Conservation (phyloP, 2,888 invertebrate genomes). For the Sialis lutaria region DNA sequence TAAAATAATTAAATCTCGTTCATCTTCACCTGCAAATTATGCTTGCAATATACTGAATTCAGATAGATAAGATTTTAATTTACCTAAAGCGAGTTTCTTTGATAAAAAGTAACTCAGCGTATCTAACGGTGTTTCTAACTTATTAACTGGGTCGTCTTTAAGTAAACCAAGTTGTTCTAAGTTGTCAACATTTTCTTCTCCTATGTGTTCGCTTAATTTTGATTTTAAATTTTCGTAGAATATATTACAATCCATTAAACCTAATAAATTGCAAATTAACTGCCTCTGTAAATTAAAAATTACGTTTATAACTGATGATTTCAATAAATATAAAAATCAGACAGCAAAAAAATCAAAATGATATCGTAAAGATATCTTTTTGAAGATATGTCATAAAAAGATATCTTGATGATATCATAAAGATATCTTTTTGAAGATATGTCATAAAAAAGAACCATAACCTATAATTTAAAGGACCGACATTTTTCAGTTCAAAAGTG, state of each 20-base stretch:
- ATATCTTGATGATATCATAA: neutral
- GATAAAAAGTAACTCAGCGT: slow-evolving; percentile 81
- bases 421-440: neutral
- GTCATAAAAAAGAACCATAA: no score
- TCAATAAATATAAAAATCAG: neutral
- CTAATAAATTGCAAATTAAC: slow-evolving; percentile 71
- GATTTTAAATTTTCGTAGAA: slow-evolving; percentile 86
- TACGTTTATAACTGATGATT: no score
- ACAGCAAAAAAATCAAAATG: neutral
- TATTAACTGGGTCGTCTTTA: slow-evolving; percentile 63
- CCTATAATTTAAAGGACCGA: no score
- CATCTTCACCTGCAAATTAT: slow-evolving; percentile 42
- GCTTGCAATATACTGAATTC: neutral
- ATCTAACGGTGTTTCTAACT: slow-evolving; percentile 76
- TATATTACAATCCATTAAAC: slow-evolving; percentile 67
- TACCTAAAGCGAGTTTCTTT: slow-evolving; percentile 62
- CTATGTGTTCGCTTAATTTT: slow-evolving; percentile 65
- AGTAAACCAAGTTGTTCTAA: slow-evolving; percentile 79
- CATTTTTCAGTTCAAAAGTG: no score
- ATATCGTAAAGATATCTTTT: neutral
- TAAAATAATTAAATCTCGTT: slow-evolving; percentile 86
- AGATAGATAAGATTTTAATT: slow-evolving; percentile 12
- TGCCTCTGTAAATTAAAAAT: slow-evolving; percentile 40
- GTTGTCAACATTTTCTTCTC: slow-evolving; percentile 49
- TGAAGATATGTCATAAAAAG: neutral